phyloP scores from a whole-genome alignment of 2,797 vertebrate species.

The Sebastes oblongus region DNA sequence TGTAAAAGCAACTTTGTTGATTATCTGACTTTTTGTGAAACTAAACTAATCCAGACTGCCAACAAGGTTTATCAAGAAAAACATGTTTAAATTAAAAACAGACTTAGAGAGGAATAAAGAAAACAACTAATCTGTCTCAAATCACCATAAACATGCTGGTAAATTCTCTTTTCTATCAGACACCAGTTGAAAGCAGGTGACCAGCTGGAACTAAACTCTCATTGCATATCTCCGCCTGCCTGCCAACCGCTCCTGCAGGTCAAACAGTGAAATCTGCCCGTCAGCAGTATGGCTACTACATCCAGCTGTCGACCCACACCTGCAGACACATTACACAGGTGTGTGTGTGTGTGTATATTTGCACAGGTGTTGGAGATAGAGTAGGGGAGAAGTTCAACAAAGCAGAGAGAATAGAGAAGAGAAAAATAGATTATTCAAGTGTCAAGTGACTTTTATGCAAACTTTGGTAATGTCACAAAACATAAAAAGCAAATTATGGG shows the following conservation, averaged over 20 bases:
- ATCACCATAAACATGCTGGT: neutral
- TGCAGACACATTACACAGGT: conserved; percentile 1
- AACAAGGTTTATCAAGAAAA: neutral
- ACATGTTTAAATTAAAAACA: neutral
- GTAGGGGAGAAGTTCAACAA: neutral
- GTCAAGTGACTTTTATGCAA: neutral
- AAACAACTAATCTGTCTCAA: neutral
- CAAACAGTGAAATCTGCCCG: conserved; percentile 19
- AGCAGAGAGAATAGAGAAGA: neutral
- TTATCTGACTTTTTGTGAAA: neutral
- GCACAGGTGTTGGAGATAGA: conserved; percentile 27
- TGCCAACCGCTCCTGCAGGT: conserved; percentile 2
- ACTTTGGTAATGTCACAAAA: neutral
- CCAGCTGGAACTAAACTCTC: neutral
- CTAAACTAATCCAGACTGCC: neutral
- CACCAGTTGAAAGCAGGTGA: neutral
- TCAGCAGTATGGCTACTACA: neutral
- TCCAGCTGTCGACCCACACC: conserved; percentile 1
- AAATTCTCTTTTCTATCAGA: neutral
- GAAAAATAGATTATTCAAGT: neutral
- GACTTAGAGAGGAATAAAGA: neutral
- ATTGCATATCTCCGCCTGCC: neutral
- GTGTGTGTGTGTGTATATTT: conserved; percentile 1
- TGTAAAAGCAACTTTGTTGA: neutral
- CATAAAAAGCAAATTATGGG: neutral